Base-by-base conservation (phyloP, 2,888 invertebrate species). In the Agriotes lineatus region DNA sequence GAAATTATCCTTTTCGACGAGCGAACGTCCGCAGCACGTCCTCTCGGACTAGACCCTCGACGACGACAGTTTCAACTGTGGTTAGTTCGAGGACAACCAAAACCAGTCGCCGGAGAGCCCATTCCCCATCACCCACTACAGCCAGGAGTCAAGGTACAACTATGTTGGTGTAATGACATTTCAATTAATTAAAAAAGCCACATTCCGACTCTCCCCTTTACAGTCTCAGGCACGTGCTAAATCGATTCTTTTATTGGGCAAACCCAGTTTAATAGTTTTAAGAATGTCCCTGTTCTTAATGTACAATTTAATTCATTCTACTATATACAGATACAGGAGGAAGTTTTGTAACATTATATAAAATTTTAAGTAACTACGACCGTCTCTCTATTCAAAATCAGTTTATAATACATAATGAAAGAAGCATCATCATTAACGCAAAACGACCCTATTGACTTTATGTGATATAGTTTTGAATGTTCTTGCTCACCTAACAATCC, bases 61-160 rank as follows among this genome's bases (percentile, higher is more conserved):
- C 37, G 9, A 7, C 61, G 20, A 61, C 50, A 19, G 16, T 35
- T 33, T 18, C 19, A 10, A 16, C 35, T 10, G 37, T 19, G 16
- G 33, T 37, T 25, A 35, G 50, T 45, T 61, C 50, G 33, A 61
- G 50, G 45, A 14, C 61, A 22, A 61, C 61, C 50, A 50, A 14
- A 9, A 37, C 50, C 7, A 25, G 22, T 20, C 50, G 61, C 14
- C 45, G 61, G 50, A 61, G 50, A 61, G 20, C 37, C 35, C 61
- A 37, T 35, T 48, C 61, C 20, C 48, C 61, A 1, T 37, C 48
- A 19, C 30, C 61, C 12, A 37, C 61, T 12, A 61, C 50, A 3
- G 14, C 22, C 14, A 61, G 33, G 25, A 52, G 33, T 52, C 35
- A 30, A 52, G 52, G 52, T 52, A 42, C 7, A 25, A 25, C 25